Percentiles rank a stretch among this genome's conserved stretches.
Conservation (phyloP, 64 coral and sea anemone species). For the Platygyra sinensis region DNA sequence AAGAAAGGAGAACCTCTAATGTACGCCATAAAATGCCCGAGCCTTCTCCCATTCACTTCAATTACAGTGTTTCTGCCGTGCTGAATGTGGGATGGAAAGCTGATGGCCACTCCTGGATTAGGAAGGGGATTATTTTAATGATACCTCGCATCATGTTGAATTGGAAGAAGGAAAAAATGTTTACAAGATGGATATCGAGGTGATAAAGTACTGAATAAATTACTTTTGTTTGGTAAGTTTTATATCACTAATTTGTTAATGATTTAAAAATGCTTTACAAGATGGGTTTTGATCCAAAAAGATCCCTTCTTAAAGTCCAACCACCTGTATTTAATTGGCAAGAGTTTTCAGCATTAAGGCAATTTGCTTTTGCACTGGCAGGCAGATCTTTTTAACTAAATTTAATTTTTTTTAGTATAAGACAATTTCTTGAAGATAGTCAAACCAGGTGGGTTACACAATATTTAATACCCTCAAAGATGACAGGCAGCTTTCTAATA, state of each 20-base stretch:
- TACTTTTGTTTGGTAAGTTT: slow-evolving; percentile 11
- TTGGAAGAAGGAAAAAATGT: slow-evolving; percentile 11
- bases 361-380: too few species aligned
- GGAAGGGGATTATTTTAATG: slow-evolving; percentile 58
- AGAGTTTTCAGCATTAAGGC: too few species aligned
- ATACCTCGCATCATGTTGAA: slow-evolving; percentile 48
- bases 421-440: too few species aligned
- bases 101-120: slow-evolving; percentile 61
- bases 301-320: neutral
- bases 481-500: too few species aligned
- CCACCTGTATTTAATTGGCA: neutral
- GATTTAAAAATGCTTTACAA: neutral
- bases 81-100: slow-evolving; percentile 85
- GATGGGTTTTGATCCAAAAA: neutral
- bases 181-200: slow-evolving; percentile 57
- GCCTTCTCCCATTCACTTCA: slow-evolving; percentile 15
- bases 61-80: slow-evolving; percentile 72
- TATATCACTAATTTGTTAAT: neutral
- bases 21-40: slow-evolving; percentile 62
- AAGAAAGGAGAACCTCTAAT: slow-evolving; percentile 20
- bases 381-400: too few species aligned
- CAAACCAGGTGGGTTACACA: too few species aligned
- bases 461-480: too few species aligned
- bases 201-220: slow-evolving; percentile 27
- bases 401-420: too few species aligned